Conservation (phyloP, 1,140 invertebrate genomes). For the Apis mellifera region Amel_HAv3.1 CM009931.2:7125001-7125500, state of each 20-base stretch:
- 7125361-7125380: neutral
- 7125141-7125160: neutral
- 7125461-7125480: neutral
- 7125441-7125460: neutral
- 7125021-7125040: constrained; percentile 7
- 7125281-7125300: neutral
- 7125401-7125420: neutral
- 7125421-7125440: neutral
- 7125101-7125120: constrained; percentile 14
- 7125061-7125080: constrained; percentile 15
- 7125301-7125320: neutral
- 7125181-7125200: neutral
- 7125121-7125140: neutral
- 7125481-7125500: constrained; percentile 11
- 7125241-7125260: neutral
- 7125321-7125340: no score
- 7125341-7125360: neutral
- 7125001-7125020: constrained; percentile 10
- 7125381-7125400: neutral
- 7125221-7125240: neutral
- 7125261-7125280: neutral
- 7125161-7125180: neutral
- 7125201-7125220: neutral
- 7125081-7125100: constrained; percentile 2
- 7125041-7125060: neutral